Evolutionary conservation across 1,140 invertebrate genomes (phyloP).

Genomic region (Neodiprion virginianus): DNA sequence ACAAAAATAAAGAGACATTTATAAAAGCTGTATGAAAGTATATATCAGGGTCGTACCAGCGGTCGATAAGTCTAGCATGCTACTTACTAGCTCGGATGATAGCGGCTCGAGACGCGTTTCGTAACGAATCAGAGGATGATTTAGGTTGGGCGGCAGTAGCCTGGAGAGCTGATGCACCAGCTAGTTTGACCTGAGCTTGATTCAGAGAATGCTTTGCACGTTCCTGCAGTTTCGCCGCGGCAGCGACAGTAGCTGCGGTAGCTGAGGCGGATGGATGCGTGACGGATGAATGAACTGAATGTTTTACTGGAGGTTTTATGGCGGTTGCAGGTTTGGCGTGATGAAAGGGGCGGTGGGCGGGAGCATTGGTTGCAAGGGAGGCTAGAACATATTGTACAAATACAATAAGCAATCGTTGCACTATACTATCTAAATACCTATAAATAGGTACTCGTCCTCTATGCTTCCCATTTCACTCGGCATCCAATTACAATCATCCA

Average conservation of each 20-base stretch:
- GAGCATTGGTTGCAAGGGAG: slow-evolving; percentile 61
- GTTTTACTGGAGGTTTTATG: slow-evolving; percentile 24
- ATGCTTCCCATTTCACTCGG: too few relatives aligned
- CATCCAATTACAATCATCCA: too few relatives aligned
- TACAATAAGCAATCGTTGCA: slow-evolving; percentile 13
- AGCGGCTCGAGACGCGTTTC: slow-evolving; percentile 54
- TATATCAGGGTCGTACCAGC: slow-evolving; percentile 28
- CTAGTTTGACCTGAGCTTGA: slow-evolving; percentile 47
- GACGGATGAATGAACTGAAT: slow-evolving; percentile 27
- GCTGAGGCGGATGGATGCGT: slow-evolving; percentile 34
- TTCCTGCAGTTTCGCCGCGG: slow-evolving; percentile 52
- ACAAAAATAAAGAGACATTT: too few relatives aligned
- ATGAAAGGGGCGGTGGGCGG: slow-evolving; percentile 62
- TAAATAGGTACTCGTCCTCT: too few relatives aligned
- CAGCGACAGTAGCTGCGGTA: slow-evolving; percentile 44
- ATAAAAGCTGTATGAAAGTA: not conserved
- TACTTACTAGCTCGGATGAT: slow-evolving; percentile 62
- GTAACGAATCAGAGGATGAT: slow-evolving; percentile 55
- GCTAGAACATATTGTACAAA: slow-evolving; percentile 57
- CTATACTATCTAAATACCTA: not conserved
- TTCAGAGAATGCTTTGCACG: slow-evolving; percentile 52
- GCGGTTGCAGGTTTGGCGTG: slow-evolving; percentile 53
- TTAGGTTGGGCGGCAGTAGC: slow-evolving; percentile 52
- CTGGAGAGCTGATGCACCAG: slow-evolving; percentile 44
- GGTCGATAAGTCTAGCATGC: slow-evolving; percentile 44